A percentile compares a stretch with the other conserved stretches of the same genome.
These are phyloP conservation scores for Antechinus stuartii DNA, from an alignment of 2,113 vertebrate genomes.

Conservation along the genomic window DNA sequence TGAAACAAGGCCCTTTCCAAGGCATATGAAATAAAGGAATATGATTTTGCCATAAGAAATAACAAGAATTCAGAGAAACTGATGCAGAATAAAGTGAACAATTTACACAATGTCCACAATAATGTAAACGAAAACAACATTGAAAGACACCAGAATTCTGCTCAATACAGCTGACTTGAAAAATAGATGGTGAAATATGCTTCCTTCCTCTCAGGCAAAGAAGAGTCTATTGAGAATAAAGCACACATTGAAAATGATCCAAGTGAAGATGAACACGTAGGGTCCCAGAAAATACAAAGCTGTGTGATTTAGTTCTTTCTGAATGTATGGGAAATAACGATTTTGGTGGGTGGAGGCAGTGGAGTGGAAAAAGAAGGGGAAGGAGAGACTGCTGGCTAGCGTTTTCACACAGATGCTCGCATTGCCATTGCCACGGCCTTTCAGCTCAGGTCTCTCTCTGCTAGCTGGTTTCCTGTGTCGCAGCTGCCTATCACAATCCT, in stretches of 20 bases:
- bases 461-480: no score
- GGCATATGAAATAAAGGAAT: neutral
- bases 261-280: neutral
- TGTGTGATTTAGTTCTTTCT: neutral
- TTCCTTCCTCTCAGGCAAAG: neutral
- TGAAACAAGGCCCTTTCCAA: constrained; percentile 28
- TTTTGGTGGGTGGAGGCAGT: no score
- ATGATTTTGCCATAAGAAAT: neutral
- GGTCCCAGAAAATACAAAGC: neutral
- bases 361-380: no score
- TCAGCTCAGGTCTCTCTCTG: no score
- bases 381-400: no score
- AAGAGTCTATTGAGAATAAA: neutral
- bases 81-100: neutral
- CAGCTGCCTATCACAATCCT: no score
- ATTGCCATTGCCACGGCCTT: no score
- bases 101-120: neutral
- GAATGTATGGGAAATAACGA: no score
- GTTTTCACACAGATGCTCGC: no score
- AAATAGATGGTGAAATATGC: neutral
- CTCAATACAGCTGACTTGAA: neutral
- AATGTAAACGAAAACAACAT: neutral
- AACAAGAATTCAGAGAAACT: neutral
- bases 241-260: neutral
- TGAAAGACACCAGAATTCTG: neutral